Evolutionary conservation across 2,888 invertebrate genomes (phyloP), one percentile per base, ranked within the genome.

Genomic region (Drosophila atripex): DNA sequence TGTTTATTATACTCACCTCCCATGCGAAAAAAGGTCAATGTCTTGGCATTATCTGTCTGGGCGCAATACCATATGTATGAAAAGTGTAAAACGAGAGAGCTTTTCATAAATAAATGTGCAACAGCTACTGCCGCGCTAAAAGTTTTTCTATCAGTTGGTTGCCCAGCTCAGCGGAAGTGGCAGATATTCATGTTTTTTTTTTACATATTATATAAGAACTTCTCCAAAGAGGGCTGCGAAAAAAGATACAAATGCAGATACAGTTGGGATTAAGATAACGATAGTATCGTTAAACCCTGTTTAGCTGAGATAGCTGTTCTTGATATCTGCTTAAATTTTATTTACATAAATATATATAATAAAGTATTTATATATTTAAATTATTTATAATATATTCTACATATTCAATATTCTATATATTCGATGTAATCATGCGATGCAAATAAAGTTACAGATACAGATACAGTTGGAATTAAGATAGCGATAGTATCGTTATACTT

Each of bases 341-440:
- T n/a, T n/a, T n/a, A n/a, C n/a, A n/a, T n/a, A n/a, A n/a, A n/a
- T n/a, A n/a, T n/a, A n/a, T n/a, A n/a, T n/a, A n/a, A n/a, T n/a
- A n/a, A n/a, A n/a, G n/a, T n/a, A n/a, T n/a, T n/a, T n/a, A n/a
- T n/a, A n/a, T 18, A 18, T 18, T 18, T 18, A 1, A 18, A 18
- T 18, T 18, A 18, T n/a, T n/a, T n/a, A n/a, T n/a, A n/a, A n/a
- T n/a, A n/a, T 18, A 18, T 18, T 18, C 18, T 18, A 18, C 2
- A 18, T 18, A 53, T 46, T n/a, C n/a, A n/a, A n/a, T 18, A 18
- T 18, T 18, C 18, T 18, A 18, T 18, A 18, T 18, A 53, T 46
- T n/a, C n/a, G 74, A 75, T 77, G 58, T 65, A 64, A 80, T 77
- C 60, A 50, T 60, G 58, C 46, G 52, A 53, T 70, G 55, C 61